A percentile compares a stretch with the other conserved stretches of the same genome.
Evolutionary conservation across 2,888 invertebrate species (phyloP).

Genomic region (Hypolimnas misippus): DNA sequence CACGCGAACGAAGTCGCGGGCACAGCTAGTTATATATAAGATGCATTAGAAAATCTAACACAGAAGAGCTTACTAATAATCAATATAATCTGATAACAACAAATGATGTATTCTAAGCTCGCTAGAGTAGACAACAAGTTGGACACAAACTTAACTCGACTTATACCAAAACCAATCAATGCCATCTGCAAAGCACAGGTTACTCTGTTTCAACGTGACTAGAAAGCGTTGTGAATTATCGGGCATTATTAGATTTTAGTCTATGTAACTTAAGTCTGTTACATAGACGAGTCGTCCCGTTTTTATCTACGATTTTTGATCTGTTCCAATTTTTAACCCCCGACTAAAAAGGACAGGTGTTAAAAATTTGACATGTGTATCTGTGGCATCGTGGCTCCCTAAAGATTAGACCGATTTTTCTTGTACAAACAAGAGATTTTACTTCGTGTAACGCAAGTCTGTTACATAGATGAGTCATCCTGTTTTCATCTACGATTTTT

Average conservation of each 20-base stretch:
- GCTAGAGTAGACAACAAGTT: neutral
- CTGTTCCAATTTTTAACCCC: too few species aligned
- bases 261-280: neutral
- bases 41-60: neutral
- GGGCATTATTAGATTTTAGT: slow-evolving; percentile 9
- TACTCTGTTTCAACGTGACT: slow-evolving; percentile 22
- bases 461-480: neutral
- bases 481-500: neutral
- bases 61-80: neutral
- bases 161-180: slow-evolving; percentile 23
- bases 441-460: slow-evolving; percentile 2
- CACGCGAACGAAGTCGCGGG: too few species aligned
- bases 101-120: slow-evolving; percentile 12
- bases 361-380: too few species aligned
- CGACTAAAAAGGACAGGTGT: too few species aligned
- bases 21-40: too few species aligned
- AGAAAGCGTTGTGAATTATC: slow-evolving; percentile 19
- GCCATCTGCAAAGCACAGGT: slow-evolving; percentile 25
- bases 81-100: neutral
- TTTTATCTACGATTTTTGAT: neutral
- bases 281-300: neutral
- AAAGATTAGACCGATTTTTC: too few species aligned
- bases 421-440: too few species aligned
- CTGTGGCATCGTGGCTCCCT: too few species aligned
- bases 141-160: neutral